Evolutionary conservation across 1,140 invertebrate species (phyloP).

Genomic region (Octopus bimaculoides): DNA sequence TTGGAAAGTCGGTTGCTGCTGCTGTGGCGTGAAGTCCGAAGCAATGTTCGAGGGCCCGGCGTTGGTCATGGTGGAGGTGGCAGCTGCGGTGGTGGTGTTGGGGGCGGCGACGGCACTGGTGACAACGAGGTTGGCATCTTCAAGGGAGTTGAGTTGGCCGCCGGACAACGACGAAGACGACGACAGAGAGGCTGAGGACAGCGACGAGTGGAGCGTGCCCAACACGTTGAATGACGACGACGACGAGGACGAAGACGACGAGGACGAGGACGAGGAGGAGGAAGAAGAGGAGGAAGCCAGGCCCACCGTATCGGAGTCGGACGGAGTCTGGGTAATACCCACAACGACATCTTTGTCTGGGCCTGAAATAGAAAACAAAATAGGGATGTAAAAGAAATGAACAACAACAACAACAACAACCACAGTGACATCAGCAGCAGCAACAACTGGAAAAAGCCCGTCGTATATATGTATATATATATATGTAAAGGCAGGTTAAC

Average conservation of each 20-base stretch:
- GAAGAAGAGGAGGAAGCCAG: neutral
- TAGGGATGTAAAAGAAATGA: no score
- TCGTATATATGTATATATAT: no score
- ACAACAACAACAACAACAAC: no score
- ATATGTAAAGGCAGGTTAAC: no score
- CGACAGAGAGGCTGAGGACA: neutral
- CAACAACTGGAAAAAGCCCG: no score
- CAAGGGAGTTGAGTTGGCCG: neutral
- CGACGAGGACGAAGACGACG: neutral
- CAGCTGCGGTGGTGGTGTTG: neutral
- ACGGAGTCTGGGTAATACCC: neutral
- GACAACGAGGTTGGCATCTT: neutral
- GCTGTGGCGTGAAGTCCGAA: no score
- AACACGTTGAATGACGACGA: neutral
- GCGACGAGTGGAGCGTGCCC: neutral
- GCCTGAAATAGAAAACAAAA: conserved; percentile 7
- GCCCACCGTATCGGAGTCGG: neutral
- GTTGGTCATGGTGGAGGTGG: no score
- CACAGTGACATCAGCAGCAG: no score
- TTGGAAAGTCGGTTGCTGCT: no score
- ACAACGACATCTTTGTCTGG: conserved; percentile 5
- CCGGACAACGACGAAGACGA: no score
- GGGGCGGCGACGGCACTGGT: neutral
- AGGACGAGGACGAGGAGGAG: neutral
- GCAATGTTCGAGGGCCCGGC: no score